phyloP scores from a whole-genome alignment of 2,797 vertebrate genomes.

The Myotis findleyi region DNA sequence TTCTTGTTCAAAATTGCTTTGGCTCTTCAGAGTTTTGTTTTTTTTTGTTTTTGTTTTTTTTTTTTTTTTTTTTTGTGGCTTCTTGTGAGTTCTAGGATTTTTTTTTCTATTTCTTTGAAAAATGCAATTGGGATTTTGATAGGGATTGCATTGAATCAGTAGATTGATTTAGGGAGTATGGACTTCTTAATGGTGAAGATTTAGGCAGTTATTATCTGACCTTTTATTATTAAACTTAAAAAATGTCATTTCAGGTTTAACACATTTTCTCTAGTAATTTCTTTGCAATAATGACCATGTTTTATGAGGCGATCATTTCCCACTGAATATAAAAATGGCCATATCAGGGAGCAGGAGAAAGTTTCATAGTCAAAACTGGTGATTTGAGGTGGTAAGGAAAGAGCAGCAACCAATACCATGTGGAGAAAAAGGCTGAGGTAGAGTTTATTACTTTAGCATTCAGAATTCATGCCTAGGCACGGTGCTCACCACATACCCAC shows the following conservation, averaged over 20 bases:
- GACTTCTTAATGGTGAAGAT: neutral
- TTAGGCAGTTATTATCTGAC: neutral
- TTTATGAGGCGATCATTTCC: neutral
- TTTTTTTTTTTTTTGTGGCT: neutral
- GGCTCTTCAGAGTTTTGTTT: neutral
- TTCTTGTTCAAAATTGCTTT: neutral
- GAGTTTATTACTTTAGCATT: neutral
- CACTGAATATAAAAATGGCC: neutral
- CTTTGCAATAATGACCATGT: neutral
- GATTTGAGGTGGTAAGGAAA: neutral
- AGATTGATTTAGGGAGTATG: neutral
- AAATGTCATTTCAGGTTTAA: neutral
- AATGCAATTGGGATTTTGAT: no score
- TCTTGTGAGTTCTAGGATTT: neutral
- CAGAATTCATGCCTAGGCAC: neutral
- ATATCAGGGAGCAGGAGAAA: neutral
- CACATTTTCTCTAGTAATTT: neutral
- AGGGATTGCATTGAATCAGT: no score
- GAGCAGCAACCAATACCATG: neutral
- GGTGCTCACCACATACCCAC: neutral
- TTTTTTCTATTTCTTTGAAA: neutral
- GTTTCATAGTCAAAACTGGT: neutral
- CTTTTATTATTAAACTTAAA: neutral
- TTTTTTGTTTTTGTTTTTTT: neutral
- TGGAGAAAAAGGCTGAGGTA: neutral